phyloP scores from a whole-genome alignment of 2,888 invertebrate species.

The Dinocampus coccinellae region DNA sequence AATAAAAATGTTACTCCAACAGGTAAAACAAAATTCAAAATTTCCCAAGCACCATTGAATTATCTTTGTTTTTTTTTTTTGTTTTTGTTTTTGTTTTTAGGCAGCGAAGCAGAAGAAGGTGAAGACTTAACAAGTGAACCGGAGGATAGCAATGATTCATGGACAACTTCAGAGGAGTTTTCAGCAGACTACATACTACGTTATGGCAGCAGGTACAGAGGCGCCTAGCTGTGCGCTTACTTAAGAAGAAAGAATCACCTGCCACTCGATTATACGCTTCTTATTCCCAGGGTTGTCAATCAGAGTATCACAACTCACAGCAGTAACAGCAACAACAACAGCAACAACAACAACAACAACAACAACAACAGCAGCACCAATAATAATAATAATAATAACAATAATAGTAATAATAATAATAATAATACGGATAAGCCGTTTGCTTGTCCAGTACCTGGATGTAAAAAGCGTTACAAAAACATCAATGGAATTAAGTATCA shows the following conservation, averaged over 20 bases:
- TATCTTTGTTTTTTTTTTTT: no score
- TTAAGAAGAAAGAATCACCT: conserved; percentile 32
- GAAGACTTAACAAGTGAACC: conserved; percentile 79
- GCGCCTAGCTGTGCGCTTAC: conserved; percentile 22
- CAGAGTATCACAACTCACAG: conserved; percentile 44
- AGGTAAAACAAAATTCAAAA: conserved; percentile 69
- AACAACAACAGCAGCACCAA: conserved; percentile 35
- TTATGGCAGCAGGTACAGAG: conserved; percentile 76
- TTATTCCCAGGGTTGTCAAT: conserved; percentile 50
- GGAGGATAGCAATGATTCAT: conserved; percentile 86
- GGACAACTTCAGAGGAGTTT: conserved; percentile 84
- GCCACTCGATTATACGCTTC: conserved; percentile 39
- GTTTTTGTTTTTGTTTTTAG: no score
- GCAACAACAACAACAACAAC: conserved; percentile 31
- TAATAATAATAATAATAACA: conserved; percentile 38
- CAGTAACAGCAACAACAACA: conserved; percentile 32
- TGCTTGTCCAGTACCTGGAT: conserved; percentile 87
- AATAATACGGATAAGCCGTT: conserved; percentile 79
- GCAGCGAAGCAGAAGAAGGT: conserved; percentile 81
- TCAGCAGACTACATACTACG: conserved; percentile 84
- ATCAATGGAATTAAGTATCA: conserved; percentile 92
- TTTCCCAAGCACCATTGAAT: background rate
- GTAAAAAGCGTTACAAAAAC: conserved; percentile 90
- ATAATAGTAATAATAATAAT: conserved; percentile 26
- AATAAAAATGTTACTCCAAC: conserved; percentile 78